Percentiles rank a stretch among this genome's conserved stretches.
phyloP scores from a whole-genome alignment of 2,113 vertebrate species.

The Charadrius vociferus region DNA sequence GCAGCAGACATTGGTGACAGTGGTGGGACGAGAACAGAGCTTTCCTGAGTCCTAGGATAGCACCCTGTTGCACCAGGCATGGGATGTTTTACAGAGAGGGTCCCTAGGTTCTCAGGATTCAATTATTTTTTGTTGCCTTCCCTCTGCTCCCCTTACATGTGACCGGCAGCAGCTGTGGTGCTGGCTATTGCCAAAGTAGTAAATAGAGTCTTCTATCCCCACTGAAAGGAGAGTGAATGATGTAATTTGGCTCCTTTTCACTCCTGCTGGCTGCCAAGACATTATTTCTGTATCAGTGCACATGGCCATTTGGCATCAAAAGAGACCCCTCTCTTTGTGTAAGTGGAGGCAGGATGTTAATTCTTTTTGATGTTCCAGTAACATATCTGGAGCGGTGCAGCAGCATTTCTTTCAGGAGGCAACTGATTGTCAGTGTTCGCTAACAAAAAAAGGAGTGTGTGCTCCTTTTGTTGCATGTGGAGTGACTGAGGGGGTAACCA shows the following conservation, averaged over 20 bases:
- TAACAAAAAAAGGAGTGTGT: neutral
- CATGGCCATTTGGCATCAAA: slow-evolving; percentile 6
- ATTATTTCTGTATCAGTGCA: slow-evolving; percentile 50
- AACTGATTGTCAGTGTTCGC: neutral
- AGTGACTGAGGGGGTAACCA: neutral
- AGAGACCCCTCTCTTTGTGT: slow-evolving; percentile 15
- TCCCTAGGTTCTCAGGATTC: neutral
- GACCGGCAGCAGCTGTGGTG: neutral
- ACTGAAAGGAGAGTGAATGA: slow-evolving; percentile 48
- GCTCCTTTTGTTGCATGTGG: neutral
- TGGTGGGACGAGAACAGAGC: neutral
- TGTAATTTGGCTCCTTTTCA: slow-evolving; percentile 35
- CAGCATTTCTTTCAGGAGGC: neutral
- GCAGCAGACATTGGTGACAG: neutral
- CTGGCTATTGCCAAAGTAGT: slow-evolving; percentile 36
- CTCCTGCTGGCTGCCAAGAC: neutral
- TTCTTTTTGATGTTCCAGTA: slow-evolving; percentile 35
- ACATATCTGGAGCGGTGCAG: neutral
- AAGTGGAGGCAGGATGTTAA: slow-evolving; percentile 38
- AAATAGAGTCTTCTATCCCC: slow-evolving; percentile 53
- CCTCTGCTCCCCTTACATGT: slow-evolving; percentile 5
- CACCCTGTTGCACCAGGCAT: neutral
- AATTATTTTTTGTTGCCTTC: neutral
- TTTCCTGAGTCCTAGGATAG: neutral
- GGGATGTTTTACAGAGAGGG: neutral